Evolutionary conservation across 2,888 invertebrate genomes (phyloP), one percentile per base, ranked within the genome.

Genomic region (Chymomyza amoena): DNA sequence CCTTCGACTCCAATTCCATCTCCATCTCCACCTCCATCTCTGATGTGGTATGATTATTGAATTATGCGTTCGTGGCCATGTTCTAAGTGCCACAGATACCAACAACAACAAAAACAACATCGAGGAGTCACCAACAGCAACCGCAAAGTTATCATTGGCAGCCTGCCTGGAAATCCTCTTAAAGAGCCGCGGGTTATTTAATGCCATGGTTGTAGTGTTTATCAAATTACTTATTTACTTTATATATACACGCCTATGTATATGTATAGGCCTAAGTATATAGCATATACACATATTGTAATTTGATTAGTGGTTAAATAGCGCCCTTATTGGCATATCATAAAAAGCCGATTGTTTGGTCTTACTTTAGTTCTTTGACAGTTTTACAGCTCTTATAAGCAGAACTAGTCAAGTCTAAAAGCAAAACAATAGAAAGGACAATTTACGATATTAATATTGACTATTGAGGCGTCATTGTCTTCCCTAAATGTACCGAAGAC

Each of bases 11-110:
- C n/a, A n/a, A n/a, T n/a, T n/a, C 61, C 64, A 6, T 65, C 73
- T 64, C 4, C 36, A 15, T 18, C 15, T 57, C 18, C 13, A 4
- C 6, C 63, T 66, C 73, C 51, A 64, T 63, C 63, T 73, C 73
- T 69, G 73, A 73, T 73, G 73, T 73, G 73, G 75, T 76, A 69
- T 73, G 71, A 76, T 83, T 86, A 84, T 86, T 84, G 87, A 84
- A 88, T 84, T 88, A 83, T 88, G 76, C 76, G 68, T 69, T 69
- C 20, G 25, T 63, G 25, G 32, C 36, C 80, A 39, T 61, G 61
- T 59, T 57, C 56, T 64, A 66, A 70, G 69, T 16, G 20, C 16
- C 75, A 68, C 71, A 69, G 66, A 56, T 45, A 28, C 64, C 68
- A 66, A 45, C 39, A 45, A 45, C 10, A 45, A 32, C 32, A 32